Percentiles rank a stretch among this genome's conserved stretches.
Evolutionary conservation across 2,888 invertebrate genomes (phyloP).

Genomic region (Hanleya hanleyi): DNA sequence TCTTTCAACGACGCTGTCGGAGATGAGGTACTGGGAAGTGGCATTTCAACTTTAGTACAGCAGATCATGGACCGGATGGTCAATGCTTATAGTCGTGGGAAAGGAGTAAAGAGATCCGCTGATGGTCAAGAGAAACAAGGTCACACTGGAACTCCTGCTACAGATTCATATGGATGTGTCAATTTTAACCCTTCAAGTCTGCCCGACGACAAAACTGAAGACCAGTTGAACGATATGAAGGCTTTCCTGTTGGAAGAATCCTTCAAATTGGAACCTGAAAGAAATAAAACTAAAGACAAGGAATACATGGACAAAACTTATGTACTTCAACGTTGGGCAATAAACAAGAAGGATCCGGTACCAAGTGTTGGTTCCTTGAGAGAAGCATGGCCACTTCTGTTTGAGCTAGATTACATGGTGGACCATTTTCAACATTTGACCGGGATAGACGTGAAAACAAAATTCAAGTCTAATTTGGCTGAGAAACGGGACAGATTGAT

Average conservation of each 20-base stretch:
- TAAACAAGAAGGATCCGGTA: neutral
- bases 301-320: neutral
- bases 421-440: neutral
- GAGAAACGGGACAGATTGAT: neutral
- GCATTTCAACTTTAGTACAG: neutral
- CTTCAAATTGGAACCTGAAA: too few species aligned
- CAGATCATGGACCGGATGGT: neutral
- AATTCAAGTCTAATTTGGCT: neutral
- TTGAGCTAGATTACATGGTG: neutral
- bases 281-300: too few species aligned
- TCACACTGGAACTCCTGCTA: too few species aligned
- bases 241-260: neutral
- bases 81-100: neutral
- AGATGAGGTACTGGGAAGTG: neutral
- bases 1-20: neutral
- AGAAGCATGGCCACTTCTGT: conserved; percentile 9
- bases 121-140: neutral
- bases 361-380: neutral
- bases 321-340: neutral
- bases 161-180: too few species aligned
- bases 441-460: neutral
- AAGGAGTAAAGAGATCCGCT: neutral
- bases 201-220: neutral
- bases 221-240: neutral
- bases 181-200: too few species aligned